Conservation (phyloP, 64 coral and sea anemone species). For the Catalaphyllia jardinei region DNA sequence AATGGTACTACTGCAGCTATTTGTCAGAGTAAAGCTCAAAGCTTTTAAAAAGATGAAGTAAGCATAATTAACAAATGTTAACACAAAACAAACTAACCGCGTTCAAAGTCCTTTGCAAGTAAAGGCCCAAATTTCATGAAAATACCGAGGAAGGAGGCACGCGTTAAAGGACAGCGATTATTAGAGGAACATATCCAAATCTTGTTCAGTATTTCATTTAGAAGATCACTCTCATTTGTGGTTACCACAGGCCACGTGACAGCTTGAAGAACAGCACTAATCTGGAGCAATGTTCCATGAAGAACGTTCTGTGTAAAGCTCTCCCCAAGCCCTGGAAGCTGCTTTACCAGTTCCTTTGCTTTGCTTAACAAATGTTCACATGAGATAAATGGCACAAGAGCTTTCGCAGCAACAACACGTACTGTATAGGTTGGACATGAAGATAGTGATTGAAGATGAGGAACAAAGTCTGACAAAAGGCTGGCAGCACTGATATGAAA, state of each 20-base stretch:
- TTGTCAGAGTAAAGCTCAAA: no score
- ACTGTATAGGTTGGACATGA: conserved; percentile 65
- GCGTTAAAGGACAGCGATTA: conserved; percentile 63
- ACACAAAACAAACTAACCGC: background rate
- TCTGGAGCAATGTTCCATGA: conserved; percentile 74
- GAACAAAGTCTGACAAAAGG: conserved; percentile 49
- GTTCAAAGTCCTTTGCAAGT: background rate
- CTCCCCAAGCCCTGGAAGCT: conserved; percentile 20
- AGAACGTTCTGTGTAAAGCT: conserved; percentile 48
- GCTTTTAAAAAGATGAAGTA: no score
- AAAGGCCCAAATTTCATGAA: conserved; percentile 28
- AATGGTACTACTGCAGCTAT: background rate
- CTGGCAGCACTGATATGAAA: conserved; percentile 9
- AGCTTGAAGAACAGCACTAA: conserved; percentile 45
- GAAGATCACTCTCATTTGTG: background rate
- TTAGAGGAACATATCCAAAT: conserved; percentile 53
- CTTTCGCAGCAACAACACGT: conserved; percentile 64
- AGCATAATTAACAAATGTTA: background rate
- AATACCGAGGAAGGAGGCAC: conserved; percentile 57
- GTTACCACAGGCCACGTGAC: conserved; percentile 3
- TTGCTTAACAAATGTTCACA: conserved; percentile 21
- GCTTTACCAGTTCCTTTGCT: conserved; percentile 45
- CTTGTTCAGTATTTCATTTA: conserved; percentile 21
- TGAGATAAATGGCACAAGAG: conserved; percentile 70
- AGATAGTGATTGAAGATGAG: conserved; percentile 28